These are phyloP conservation scores for Sphyrna mokarran DNA, from an alignment of 2,113 vertebrate species.

Conservation along the genomic window DNA sequence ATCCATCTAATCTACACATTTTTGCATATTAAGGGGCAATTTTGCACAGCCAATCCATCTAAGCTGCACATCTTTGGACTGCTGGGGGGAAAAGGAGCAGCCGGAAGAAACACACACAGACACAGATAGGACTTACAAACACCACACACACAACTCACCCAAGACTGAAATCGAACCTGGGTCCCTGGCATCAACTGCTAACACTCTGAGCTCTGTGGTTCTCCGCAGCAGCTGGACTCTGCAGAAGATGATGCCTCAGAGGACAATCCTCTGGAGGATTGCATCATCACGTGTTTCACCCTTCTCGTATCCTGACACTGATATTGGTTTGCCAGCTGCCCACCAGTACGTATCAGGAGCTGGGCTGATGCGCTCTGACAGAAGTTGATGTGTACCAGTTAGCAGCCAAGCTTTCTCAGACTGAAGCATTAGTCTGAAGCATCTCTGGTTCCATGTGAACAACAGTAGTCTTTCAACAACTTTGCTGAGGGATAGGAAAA, in stretches of 20 bases:
- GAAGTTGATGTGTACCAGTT: neutral
- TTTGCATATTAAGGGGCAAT: no score
- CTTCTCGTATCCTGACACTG: neutral
- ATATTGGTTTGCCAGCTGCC: neutral
- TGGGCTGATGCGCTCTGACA: neutral
- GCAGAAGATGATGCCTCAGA: neutral
- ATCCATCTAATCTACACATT: no score
- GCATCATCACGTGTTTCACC: neutral
- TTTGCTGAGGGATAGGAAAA: neutral
- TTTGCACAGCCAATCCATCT: no score
- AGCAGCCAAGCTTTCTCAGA: neutral
- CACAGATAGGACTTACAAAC: no score
- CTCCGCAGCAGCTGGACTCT: neutral
- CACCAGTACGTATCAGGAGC: neutral
- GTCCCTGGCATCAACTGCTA: neutral
- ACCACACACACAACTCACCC: no score
- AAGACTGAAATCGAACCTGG: no score
- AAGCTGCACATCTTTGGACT: no score
- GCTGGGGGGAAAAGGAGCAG: no score
- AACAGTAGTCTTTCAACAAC: neutral
- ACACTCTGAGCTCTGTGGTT: neutral
- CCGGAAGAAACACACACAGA: no score
- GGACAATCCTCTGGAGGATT: neutral
- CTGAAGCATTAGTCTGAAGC: neutral
- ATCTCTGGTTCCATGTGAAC: neutral